Evolutionary conservation across 2,797 vertebrate species (phyloP).

Genomic region (Sparidentex hasta): DNA sequence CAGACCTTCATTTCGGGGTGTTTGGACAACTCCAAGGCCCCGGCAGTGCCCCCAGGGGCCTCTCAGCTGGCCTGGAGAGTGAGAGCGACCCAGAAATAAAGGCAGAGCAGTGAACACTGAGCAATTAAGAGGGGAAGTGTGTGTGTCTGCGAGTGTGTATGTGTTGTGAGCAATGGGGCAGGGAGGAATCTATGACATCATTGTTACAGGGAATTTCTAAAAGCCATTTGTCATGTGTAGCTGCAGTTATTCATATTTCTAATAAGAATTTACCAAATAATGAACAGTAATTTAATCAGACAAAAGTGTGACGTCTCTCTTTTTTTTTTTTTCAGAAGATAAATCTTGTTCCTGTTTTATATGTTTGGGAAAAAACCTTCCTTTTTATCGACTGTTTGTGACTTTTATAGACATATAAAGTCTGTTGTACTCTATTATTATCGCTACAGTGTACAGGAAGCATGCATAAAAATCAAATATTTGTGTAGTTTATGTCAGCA

Average conservation of each 20-base stretch:
- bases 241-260: constrained; percentile 34
- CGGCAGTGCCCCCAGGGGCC: constrained; percentile 70
- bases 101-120: constrained; percentile 64
- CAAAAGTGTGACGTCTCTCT: constrained; percentile 5
- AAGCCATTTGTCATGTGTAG: constrained; percentile 49
- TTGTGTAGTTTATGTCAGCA: constrained; percentile 53
- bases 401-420: constrained; percentile 76
- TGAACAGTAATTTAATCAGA: constrained; percentile 17
- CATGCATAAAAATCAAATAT: constrained; percentile 68
- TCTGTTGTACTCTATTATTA: constrained; percentile 65
- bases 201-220: constrained; percentile 52
- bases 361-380: constrained; percentile 58
- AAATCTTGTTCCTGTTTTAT: constrained; percentile 43
- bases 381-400: constrained; percentile 67
- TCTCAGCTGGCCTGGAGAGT: constrained; percentile 67
- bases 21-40: constrained; percentile 84
- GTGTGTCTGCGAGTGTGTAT: constrained; percentile 33
- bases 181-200: constrained; percentile 74
- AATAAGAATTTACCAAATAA: constrained; percentile 27
- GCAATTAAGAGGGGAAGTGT: constrained; percentile 63
- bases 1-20: constrained; percentile 79
- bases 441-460: constrained; percentile 52
- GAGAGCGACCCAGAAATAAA: constrained; percentile 56
- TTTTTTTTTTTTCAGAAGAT: constrained; percentile 36
- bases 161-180: constrained; percentile 40